Percentiles rank a stretch among this genome's conserved stretches.
Evolutionary conservation across 2,888 invertebrate species (phyloP).

Genomic region (Disparrhopalites patrizii): DNA sequence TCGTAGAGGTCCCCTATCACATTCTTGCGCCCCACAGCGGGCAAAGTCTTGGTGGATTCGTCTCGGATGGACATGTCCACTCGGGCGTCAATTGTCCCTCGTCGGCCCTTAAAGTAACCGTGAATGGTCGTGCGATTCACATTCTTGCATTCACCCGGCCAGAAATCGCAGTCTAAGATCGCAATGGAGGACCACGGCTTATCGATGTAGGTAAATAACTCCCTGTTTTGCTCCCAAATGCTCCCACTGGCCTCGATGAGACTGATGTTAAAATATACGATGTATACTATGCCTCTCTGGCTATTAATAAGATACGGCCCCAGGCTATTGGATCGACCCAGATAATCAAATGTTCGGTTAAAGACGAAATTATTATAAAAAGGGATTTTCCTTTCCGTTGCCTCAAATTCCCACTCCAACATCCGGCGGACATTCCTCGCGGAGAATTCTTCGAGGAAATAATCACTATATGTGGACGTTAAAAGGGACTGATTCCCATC

Average conservation of each 20-base stretch:
- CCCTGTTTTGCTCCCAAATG: background rate
- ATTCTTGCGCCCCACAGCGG: background rate
- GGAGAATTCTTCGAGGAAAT: background rate
- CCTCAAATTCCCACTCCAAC: background rate
- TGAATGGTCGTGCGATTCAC: background rate
- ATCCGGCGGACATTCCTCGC: background rate
- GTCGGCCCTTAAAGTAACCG: background rate
- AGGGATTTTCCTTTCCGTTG: background rate
- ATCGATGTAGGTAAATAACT: background rate
- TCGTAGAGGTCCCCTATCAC: background rate
- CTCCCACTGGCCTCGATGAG: background rate
- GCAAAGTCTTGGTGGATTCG: background rate
- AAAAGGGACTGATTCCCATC: background rate
- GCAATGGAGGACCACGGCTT: background rate
- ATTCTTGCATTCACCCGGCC: background rate
- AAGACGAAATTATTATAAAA: background rate
- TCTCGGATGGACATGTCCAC: conserved; percentile 1
- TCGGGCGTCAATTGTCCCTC: background rate
- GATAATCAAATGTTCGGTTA: background rate
- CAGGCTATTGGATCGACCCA: background rate
- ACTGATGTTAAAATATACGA: background rate
- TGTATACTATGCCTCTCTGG: background rate
- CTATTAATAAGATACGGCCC: background rate
- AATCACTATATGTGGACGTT: background rate
- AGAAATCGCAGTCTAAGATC: background rate